Percentiles rank a stretch among this genome's conserved stretches.
phyloP scores from a whole-genome alignment of 1,140 invertebrate genomes.

The Cecropterus lyciades region DNA sequence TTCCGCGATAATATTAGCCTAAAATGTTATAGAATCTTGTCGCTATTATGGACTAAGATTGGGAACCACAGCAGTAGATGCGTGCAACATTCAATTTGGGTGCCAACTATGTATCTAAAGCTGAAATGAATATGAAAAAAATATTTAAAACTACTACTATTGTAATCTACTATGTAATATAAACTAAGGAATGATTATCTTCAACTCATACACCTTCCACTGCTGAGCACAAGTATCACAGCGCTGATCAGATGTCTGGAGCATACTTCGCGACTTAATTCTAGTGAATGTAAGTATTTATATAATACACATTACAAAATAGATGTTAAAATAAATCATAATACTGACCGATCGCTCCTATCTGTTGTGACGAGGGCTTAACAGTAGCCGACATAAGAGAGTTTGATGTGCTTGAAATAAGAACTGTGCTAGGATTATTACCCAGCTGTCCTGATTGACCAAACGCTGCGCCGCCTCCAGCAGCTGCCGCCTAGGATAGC shows the following conservation, averaged over 20 bases:
- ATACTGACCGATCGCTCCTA: constrained; percentile 90
- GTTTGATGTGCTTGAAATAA: constrained; percentile 94
- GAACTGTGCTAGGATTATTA: constrained; percentile 93
- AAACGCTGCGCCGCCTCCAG: constrained; percentile 87
- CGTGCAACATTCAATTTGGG: no score
- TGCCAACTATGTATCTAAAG: no score
- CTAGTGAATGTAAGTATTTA: no score
- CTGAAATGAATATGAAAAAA: no score
- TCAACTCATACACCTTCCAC: neutral
- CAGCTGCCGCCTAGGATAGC: constrained; percentile 75
- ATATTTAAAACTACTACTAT: no score
- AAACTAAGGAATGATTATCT: neutral
- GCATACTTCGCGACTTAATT: neutral
- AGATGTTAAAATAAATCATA: constrained; percentile 10
- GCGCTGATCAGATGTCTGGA: neutral
- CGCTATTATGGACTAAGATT: no score
- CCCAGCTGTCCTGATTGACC: constrained; percentile 91
- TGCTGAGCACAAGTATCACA: constrained; percentile 1
- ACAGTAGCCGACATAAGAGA: constrained; percentile 95
- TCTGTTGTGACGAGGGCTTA: constrained; percentile 92
- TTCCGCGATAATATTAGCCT: no score
- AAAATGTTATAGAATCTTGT: no score
- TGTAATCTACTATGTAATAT: no score
- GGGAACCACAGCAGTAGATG: no score
- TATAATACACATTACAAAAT: no score